Conservation (phyloP, 2,888 invertebrate species). For the Fissipunctia ypsillon region DNA sequence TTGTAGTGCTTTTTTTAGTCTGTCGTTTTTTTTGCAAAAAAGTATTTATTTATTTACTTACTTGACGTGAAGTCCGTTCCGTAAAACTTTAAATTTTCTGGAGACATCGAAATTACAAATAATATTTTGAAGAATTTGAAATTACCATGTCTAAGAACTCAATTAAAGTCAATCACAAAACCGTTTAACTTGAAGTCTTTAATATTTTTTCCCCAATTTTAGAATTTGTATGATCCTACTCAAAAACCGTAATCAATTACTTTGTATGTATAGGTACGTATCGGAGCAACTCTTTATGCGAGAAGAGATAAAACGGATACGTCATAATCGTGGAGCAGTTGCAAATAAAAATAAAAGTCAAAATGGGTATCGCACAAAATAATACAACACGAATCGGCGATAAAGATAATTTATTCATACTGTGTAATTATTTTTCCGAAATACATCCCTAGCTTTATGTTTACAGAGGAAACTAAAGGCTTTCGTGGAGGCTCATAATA, state of each 20-base stretch:
- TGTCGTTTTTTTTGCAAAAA: too few species aligned
- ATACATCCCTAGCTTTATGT: conserved; percentile 66
- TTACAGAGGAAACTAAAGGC: conserved; percentile 70
- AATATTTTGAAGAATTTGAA: conserved; percentile 25
- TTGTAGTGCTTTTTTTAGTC: too few species aligned
- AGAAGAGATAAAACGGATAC: conserved; percentile 62
- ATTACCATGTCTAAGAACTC: neutral
- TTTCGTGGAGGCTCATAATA: conserved; percentile 71
- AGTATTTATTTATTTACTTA: conserved; percentile 18
- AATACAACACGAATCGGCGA: conserved; percentile 66
- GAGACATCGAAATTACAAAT: conserved; percentile 8
- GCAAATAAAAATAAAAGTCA: conserved; percentile 69
- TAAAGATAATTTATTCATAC: conserved; percentile 73
- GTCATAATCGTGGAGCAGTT: conserved; percentile 58
- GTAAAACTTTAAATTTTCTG: conserved; percentile 15
- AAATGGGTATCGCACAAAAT: conserved; percentile 68
- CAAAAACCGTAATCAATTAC: conserved; percentile 31
- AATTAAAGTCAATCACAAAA: conserved; percentile 18
- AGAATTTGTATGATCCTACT: conserved; percentile 14
- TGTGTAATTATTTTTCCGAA: conserved; percentile 73
- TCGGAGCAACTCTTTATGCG: neutral
- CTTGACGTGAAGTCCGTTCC: neutral
- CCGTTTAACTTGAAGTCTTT: conserved; percentile 11
- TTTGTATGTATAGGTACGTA: neutral
- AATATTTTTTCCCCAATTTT: neutral